Evolutionary conservation across 2,113 vertebrate species (phyloP).

Genomic region (Cephalopterus ornatus): DNA sequence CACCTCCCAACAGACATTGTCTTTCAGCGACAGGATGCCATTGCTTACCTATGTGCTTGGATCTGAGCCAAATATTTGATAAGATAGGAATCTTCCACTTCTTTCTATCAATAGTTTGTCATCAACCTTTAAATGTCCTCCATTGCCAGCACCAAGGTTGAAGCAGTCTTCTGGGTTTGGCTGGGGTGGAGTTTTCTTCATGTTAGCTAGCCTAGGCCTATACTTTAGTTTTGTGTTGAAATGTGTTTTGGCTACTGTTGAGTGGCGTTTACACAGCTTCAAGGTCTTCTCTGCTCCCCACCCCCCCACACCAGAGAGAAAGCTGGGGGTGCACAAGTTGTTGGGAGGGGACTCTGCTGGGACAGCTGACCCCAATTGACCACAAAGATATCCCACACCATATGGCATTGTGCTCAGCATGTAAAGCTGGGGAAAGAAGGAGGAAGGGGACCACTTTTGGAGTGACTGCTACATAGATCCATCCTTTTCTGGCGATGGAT

Average conservation of each 20-base stretch:
- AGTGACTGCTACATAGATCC: background rate
- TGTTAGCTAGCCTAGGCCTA: background rate
- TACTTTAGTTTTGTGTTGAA: background rate
- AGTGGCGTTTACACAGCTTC: background rate
- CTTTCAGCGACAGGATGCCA: background rate
- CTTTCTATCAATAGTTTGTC: background rate
- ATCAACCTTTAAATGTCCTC: background rate
- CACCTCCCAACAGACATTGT: background rate
- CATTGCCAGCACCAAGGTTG: background rate
- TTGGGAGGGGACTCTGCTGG: background rate
- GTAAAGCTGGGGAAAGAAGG: background rate
- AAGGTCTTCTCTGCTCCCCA: background rate
- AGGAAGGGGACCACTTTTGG: background rate
- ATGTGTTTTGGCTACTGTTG: background rate
- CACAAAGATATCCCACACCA: background rate
- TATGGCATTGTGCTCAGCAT: fast-evolving
- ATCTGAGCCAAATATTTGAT: background rate
- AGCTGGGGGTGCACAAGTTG: background rate
- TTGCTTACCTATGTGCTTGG: background rate
- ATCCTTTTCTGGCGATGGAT: background rate
- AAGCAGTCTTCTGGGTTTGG: background rate
- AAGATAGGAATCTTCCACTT: background rate
- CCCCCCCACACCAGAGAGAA: background rate
- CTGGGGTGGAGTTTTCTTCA: background rate
- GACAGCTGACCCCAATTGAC: background rate